Evolutionary conservation across 2,797 vertebrate genomes (phyloP).

Genomic region (Pantherophis vulpinus): DNA sequence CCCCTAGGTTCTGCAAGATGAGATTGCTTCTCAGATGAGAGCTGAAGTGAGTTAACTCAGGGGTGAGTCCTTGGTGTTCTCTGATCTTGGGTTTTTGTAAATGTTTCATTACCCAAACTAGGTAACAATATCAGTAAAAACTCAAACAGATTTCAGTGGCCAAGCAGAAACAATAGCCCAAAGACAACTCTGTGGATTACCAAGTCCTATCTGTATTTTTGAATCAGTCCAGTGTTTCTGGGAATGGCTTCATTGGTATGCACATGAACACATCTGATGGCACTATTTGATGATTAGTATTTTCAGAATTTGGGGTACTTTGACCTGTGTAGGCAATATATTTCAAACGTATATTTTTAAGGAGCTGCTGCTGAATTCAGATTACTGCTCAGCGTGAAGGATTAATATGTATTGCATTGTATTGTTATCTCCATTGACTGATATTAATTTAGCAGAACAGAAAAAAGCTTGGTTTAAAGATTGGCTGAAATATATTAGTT

Average conservation of each 20-base stretch:
- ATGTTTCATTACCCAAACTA: neutral
- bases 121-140: neutral
- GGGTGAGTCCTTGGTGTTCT: neutral
- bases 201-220: neutral
- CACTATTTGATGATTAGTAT: neutral
- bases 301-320: neutral
- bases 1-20: neutral
- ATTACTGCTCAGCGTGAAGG: neutral
- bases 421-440: conserved; percentile 17
- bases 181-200: neutral
- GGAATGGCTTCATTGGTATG: neutral
- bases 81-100: neutral
- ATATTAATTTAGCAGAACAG: conserved; percentile 38
- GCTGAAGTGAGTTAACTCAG: neutral
- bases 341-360: neutral
- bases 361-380: neutral
- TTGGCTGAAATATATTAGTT: conserved; percentile 26
- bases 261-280: neutral
- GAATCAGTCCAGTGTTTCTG: neutral
- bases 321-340: neutral
- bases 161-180: neutral
- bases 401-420: conserved; percentile 12
- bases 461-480: neutral
- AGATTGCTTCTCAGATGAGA: neutral
- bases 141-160: neutral